phyloP scores from a whole-genome alignment of 1,140 invertebrate genomes.

The Heliconius himera region DNA sequence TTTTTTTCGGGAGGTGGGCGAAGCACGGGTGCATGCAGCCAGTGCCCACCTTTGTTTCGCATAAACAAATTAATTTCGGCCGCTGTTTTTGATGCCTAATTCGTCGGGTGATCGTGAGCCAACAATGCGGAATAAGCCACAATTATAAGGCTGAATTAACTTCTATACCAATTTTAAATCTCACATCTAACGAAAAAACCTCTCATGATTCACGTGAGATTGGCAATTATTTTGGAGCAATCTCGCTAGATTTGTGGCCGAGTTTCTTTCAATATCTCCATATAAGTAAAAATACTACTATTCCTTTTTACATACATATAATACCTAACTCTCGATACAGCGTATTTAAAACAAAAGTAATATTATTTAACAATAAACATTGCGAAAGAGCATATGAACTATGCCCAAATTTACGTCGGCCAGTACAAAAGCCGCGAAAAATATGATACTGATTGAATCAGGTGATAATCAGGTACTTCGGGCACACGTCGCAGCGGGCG shows the following conservation, averaged over 20 bases:
- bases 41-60: slow-evolving; percentile 80
- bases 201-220: slow-evolving; percentile 10
- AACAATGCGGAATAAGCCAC: slow-evolving; percentile 44
- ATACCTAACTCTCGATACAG: neutral
- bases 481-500: slow-evolving; percentile 59
- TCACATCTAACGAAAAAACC: neutral
- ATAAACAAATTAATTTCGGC: slow-evolving; percentile 82
- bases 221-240: slow-evolving; percentile 16
- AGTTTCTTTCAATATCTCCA: slow-evolving; percentile 11
- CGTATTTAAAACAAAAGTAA: neutral
- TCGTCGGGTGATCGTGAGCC: slow-evolving; percentile 54
- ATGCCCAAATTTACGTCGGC: slow-evolving; percentile 16
- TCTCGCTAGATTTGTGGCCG: slow-evolving; percentile 8
- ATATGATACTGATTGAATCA: slow-evolving; percentile 66
- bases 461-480: slow-evolving; percentile 78
- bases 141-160: slow-evolving; percentile 36
- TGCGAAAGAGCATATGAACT: neutral
- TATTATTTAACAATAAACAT: neutral
- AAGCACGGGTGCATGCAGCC: slow-evolving; percentile 77
- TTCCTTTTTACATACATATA: neutral
- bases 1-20: slow-evolving; percentile 78
- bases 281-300: neutral
- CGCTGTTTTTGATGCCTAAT: slow-evolving; percentile 79
- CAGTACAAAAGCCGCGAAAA: slow-evolving; percentile 39
- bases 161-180: slow-evolving; percentile 20